phyloP scores from a whole-genome alignment of 2,113 vertebrate genomes.

The Amia ocellicauda region DNA sequence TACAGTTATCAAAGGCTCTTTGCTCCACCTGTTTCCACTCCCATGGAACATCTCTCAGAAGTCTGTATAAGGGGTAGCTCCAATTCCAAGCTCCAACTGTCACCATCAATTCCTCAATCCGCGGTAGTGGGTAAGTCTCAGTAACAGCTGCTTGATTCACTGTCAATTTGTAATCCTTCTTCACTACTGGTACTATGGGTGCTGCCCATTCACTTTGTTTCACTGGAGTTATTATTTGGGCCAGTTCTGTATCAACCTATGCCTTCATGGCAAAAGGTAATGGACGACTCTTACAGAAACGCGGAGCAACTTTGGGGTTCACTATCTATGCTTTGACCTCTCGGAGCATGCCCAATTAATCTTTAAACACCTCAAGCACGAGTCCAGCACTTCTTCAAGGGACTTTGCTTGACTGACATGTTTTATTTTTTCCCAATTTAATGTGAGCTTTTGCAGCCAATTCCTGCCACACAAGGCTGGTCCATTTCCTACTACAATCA shows the following conservation, averaged over 20 bases:
- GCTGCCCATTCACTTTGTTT: constrained; percentile 30
- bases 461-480: constrained; percentile 21
- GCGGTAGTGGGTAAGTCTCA: constrained; percentile 19
- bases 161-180: constrained; percentile 28
- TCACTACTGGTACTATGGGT: no score
- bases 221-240: constrained; percentile 11
- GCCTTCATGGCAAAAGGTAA: constrained; percentile 28
- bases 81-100: constrained; percentile 5
- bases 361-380: no score
- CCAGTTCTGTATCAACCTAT: constrained; percentile 9
- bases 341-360: no score
- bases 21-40: constrained; percentile 2
- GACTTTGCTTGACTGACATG: constrained; percentile 3
- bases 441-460: neutral
- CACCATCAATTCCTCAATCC: constrained; percentile 29
- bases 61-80: constrained; percentile 14
- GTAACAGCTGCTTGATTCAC: constrained; percentile 24
- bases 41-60: constrained; percentile 9
- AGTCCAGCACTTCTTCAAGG: no score
- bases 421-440: constrained; percentile 16
- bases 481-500: constrained; percentile 7
- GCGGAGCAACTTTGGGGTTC: constrained; percentile 12
- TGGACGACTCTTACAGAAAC: constrained; percentile 16
- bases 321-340: no score
- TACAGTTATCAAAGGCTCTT: constrained; percentile 13